Percentiles rank a stretch among this genome's conserved stretches.
Evolutionary conservation across 2,888 invertebrate species (phyloP).

Genomic region (Ectemnius continuus): DNA sequence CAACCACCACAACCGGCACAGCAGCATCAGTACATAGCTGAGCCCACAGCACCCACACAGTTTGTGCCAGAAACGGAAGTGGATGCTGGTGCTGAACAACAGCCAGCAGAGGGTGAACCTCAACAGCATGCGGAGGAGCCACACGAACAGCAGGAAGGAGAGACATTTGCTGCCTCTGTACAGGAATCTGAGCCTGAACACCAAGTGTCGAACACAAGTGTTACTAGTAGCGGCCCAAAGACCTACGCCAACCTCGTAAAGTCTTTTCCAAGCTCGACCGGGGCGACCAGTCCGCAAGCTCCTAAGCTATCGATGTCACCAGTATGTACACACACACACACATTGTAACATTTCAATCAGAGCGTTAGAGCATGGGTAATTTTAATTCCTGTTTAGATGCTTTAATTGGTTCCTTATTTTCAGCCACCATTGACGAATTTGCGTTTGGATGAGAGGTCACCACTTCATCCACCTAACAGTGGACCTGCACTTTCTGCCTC

Average conservation of each 20-base stretch:
- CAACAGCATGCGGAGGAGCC: slow-evolving; percentile 70
- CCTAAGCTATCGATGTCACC: slow-evolving; percentile 78
- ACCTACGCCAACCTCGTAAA: slow-evolving; percentile 93
- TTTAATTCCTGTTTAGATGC: too few species aligned
- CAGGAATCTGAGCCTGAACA: slow-evolving; percentile 77
- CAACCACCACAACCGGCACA: slow-evolving; percentile 63
- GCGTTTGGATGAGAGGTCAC: slow-evolving; percentile 75
- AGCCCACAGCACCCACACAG: slow-evolving; percentile 68
- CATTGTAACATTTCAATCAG: too few species aligned
- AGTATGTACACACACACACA: slow-evolving; percentile 61
- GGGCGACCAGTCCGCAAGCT: slow-evolving; percentile 71
- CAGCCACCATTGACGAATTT: slow-evolving; percentile 75
- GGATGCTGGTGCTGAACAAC: slow-evolving; percentile 60
- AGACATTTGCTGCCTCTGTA: slow-evolving; percentile 69
- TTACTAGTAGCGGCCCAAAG: slow-evolving; percentile 82
- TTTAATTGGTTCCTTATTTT: slow-evolving; percentile 32
- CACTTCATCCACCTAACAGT: slow-evolving; percentile 64
- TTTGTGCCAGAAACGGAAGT: slow-evolving; percentile 73
- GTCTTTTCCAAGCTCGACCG: slow-evolving; percentile 76
- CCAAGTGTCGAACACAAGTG: slow-evolving; percentile 76
- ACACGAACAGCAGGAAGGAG: slow-evolving; percentile 72
- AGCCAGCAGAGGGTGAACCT: slow-evolving; percentile 67
- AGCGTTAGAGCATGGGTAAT: too few species aligned
- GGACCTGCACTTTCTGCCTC: slow-evolving; percentile 65
- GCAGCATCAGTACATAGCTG: slow-evolving; percentile 68